These are phyloP conservation scores for Prolemur simus DNA, from an alignment of 2,113 vertebrate species.

Conservation along the genomic window DNA sequence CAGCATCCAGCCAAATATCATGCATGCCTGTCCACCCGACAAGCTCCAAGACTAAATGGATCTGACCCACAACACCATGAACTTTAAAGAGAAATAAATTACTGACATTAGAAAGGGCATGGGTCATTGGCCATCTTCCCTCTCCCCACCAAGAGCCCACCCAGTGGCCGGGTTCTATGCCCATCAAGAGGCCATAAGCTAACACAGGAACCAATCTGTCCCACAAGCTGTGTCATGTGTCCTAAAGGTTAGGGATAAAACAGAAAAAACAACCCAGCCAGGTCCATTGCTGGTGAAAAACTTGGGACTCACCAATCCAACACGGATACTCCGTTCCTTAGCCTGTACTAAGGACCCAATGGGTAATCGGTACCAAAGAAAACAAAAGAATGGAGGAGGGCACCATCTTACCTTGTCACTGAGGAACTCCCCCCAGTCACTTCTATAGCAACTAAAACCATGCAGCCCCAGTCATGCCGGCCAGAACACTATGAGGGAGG, in stretches of 20 bases:
- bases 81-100: not conserved
- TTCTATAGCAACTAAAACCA: not conserved
- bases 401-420: constrained; percentile 61
- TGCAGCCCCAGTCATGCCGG: not conserved
- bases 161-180: not conserved
- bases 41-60: not conserved
- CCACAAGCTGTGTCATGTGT: not conserved
- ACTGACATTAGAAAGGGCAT: not conserved
- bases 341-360: not conserved
- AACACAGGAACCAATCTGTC: not conserved
- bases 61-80: not conserved
- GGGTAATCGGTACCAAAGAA: constrained; percentile 23
- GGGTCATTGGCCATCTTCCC: not conserved
- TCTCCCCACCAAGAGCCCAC: not conserved
- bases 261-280: not conserved
- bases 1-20: not conserved
- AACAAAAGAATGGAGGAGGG: constrained; percentile 37
- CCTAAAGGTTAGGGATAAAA: constrained; percentile 19
- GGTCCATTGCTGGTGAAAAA: not conserved
- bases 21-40: rapidly evolving
- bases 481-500: constrained; percentile 16
- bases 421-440: constrained; percentile 23
- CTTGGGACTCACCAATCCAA: not conserved
- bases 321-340: not conserved
- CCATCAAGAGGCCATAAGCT: not conserved